Evolutionary conservation across 2,888 invertebrate genomes (phyloP).

Genomic region (Disparrhopalites patrizii): DNA sequence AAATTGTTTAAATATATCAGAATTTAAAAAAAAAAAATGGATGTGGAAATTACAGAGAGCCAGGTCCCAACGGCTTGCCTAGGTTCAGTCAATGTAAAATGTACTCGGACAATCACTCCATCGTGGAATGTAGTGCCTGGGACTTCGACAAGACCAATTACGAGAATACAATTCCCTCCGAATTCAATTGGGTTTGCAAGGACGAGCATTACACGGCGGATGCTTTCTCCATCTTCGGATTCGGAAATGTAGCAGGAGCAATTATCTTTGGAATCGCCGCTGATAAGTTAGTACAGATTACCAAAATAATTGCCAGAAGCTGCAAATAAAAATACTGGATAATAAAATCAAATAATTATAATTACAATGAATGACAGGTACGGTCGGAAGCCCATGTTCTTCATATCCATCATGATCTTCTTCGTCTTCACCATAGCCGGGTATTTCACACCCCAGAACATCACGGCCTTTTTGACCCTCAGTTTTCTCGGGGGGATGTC

Average conservation of each 20-base stretch:
- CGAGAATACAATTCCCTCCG: slow-evolving; percentile 55
- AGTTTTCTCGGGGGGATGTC: slow-evolving; percentile 33
- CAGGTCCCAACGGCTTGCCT: slow-evolving; percentile 7
- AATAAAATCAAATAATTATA: background rate
- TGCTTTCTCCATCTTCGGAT: slow-evolving; percentile 56
- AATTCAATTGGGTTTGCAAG: slow-evolving; percentile 60
- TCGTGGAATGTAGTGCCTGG: slow-evolving; percentile 53
- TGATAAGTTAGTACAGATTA: slow-evolving; percentile 55
- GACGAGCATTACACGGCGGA: slow-evolving; percentile 55
- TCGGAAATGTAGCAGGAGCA: slow-evolving; percentile 58
- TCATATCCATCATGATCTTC: slow-evolving; percentile 34
- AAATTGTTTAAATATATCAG: background rate
- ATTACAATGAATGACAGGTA: slow-evolving; percentile 29
- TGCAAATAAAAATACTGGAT: no score
- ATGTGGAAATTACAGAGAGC: background rate
- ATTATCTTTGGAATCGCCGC: slow-evolving; percentile 59
- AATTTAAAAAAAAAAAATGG: background rate
- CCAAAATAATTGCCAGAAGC: no score
- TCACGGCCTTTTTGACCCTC: slow-evolving; percentile 24
- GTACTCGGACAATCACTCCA: background rate
- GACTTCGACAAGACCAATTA: slow-evolving; percentile 59
- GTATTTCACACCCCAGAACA: slow-evolving; percentile 32
- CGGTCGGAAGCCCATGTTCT: slow-evolving; percentile 41
- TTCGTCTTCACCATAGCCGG: slow-evolving; percentile 34
- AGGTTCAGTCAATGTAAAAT: slow-evolving; percentile 26